Conservation (phyloP, 2,113 vertebrate species). For the Colius striatus region DNA sequence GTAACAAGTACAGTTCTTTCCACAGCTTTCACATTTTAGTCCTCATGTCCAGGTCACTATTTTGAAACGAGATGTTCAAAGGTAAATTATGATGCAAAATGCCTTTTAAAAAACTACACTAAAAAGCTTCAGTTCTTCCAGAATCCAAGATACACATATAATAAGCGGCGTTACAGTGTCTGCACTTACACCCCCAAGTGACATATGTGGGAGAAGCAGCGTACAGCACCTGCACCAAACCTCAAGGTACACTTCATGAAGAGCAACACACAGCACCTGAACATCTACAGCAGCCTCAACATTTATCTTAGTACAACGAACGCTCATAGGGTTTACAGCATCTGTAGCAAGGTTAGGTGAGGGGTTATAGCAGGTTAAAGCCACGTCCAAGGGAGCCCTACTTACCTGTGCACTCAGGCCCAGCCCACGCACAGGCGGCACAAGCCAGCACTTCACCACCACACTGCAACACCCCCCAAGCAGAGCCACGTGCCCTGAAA, state of each 20-base stretch:
- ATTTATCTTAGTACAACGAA: constrained; percentile 34
- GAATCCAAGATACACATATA: constrained; percentile 47
- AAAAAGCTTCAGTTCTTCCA: constrained; percentile 55
- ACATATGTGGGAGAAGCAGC: constrained; percentile 59
- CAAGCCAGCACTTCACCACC: neutral
- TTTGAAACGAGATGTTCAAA: constrained; percentile 28
- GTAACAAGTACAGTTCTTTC: constrained; percentile 20
- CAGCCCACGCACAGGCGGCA: neutral
- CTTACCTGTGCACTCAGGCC: neutral
- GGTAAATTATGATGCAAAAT: neutral
- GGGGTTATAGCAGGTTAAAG: neutral
- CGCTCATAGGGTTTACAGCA: constrained; percentile 50
- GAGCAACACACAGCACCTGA: constrained; percentile 62
- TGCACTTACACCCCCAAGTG: constrained; percentile 42
- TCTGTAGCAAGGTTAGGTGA: constrained; percentile 15
- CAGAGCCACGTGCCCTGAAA: neutral
- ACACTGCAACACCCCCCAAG: neutral
- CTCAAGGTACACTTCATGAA: constrained; percentile 60
- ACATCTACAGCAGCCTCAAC: constrained; percentile 62
- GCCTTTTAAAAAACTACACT: neutral
- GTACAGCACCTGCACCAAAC: constrained; percentile 41
- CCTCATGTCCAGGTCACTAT: constrained; percentile 25
- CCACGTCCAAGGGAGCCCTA: neutral
- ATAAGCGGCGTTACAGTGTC: constrained; percentile 39
- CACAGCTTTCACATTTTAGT: constrained; percentile 33